Percentiles rank a stretch among this genome's conserved stretches.
Conservation (phyloP, 2,113 vertebrate genomes). For the Thermophis baileyi region DNA sequence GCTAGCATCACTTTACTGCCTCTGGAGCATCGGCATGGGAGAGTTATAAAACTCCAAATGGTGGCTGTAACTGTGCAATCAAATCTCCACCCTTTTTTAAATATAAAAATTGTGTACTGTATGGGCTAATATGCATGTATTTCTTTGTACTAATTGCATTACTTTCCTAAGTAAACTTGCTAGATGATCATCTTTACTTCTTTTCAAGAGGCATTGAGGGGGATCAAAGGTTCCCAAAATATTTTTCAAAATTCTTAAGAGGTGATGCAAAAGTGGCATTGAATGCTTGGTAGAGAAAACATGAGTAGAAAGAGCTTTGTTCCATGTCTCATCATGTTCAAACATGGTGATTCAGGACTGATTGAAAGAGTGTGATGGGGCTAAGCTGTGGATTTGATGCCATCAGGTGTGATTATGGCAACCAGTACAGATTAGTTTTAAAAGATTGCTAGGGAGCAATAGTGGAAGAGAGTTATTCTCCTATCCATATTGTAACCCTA, state of each 20-base stretch:
- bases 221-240: background rate
- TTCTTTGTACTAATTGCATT: background rate
- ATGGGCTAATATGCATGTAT: background rate
- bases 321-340: background rate
- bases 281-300: background rate
- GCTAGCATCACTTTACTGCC: background rate
- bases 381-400: background rate
- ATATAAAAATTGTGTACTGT: background rate
- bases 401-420: background rate
- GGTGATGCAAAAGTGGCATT: background rate
- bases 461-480: background rate
- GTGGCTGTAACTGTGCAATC: background rate
- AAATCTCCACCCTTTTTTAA: background rate
- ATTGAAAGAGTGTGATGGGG: background rate
- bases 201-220: background rate
- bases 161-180: background rate
- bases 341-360: background rate
- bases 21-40: background rate
- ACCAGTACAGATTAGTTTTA: background rate
- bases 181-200: background rate
- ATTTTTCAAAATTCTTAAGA: background rate
- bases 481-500: background rate
- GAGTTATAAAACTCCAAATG: background rate
- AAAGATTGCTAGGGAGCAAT: background rate
- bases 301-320: background rate